phyloP scores from a whole-genome alignment of 2,113 vertebrate species.

The Falcunculus frontatus region DNA sequence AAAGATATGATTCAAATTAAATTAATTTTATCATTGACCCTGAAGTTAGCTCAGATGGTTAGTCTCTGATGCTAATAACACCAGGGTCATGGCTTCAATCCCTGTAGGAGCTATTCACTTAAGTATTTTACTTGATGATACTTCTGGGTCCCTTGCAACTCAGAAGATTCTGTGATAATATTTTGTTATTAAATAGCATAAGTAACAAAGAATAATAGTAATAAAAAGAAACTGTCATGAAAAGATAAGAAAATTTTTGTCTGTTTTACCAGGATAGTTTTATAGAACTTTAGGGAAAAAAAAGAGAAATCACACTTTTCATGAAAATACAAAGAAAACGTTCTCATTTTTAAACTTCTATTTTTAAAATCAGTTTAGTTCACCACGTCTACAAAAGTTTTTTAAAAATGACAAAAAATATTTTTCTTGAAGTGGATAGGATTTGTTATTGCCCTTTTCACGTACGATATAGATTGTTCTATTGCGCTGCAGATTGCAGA shows the following conservation, averaged over 20 bases:
- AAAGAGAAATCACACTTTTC: neutral
- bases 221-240: neutral
- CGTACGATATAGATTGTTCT: neutral
- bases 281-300: neutral
- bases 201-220: neutral
- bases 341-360: neutral
- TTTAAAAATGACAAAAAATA: neutral
- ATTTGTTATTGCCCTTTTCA: neutral
- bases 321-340: neutral
- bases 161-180: neutral
- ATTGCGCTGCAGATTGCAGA: neutral
- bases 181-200: neutral
- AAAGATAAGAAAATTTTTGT: neutral
- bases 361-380: neutral
- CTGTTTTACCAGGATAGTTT: neutral
- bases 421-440: neutral
- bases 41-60: too few species aligned
- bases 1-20: neutral
- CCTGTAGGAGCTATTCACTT: neutral
- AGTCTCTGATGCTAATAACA: neutral
- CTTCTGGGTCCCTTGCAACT: neutral
- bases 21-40: neutral
- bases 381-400: neutral
- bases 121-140: neutral
- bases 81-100: too few species aligned